These are phyloP conservation scores for Malthinus seriepunctatus DNA, from an alignment of 2,888 invertebrate species.

Conservation along the genomic window DNA sequence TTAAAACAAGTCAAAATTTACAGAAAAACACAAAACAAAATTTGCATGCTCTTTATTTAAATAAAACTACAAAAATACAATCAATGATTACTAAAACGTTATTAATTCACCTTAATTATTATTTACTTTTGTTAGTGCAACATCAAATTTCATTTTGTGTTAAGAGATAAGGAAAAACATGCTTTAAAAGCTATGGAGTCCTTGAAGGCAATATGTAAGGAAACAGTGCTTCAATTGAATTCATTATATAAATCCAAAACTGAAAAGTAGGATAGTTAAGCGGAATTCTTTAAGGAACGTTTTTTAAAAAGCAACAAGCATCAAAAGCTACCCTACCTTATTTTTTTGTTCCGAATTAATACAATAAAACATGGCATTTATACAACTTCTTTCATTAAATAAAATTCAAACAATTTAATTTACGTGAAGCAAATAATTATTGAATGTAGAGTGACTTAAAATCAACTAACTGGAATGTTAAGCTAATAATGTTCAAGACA, in stretches of 20 bases:
- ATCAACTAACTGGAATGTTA: conserved; percentile 21
- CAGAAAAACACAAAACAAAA: conserved; percentile 41
- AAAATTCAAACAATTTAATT: too few relatives aligned
- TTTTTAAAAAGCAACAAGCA: background rate
- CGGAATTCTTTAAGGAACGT: background rate
- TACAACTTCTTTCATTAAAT: too few relatives aligned
- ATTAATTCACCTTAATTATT: too few relatives aligned
- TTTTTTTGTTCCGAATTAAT: conserved; percentile 33
- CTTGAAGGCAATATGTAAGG: conserved; percentile 6
- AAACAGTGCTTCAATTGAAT: conserved; percentile 18
- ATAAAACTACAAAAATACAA: background rate
- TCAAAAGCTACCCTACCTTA: conserved; percentile 23
- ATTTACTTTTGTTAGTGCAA: conserved; percentile 14
- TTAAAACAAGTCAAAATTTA: conserved; percentile 7
- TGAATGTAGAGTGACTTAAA: conserved; percentile 5
- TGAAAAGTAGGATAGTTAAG: conserved; percentile 18
- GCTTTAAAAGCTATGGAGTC: conserved; percentile 16
- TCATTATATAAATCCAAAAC: conserved; percentile 26
- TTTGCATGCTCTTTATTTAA: conserved; percentile 44
- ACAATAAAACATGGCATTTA: conserved; percentile 34
- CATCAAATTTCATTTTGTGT: conserved; percentile 42
- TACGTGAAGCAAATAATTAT: too few relatives aligned
- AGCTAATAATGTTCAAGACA: conserved; percentile 9
- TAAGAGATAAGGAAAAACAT: conserved; percentile 11
- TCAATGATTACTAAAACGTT: too few relatives aligned